Evolutionary conservation across 2,888 invertebrate species (phyloP).

Genomic region (Cinara cedri): DNA sequence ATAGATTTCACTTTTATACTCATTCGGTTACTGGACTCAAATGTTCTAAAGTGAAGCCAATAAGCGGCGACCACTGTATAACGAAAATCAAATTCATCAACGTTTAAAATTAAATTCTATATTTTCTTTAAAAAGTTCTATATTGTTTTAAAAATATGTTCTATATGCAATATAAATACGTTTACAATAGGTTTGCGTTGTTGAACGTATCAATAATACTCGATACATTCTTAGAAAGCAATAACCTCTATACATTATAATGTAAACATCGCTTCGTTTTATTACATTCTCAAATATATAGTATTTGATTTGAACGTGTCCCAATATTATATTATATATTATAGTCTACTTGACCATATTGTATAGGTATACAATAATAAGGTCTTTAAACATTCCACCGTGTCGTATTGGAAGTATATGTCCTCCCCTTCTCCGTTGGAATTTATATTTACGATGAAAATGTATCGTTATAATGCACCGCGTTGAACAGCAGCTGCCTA

Average conservation of each 20-base stretch:
- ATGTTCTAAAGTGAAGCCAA: no score
- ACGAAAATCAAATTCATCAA: no score
- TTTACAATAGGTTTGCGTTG: no score
- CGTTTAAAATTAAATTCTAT: no score
- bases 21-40: no score
- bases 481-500: not conserved
- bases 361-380: not conserved
- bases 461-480: not conserved
- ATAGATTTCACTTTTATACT: no score
- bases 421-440: not conserved
- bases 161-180: no score
- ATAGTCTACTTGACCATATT: not conserved
- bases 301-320: not conserved
- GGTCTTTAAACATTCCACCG: constrained; percentile 5
- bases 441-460: constrained; percentile 11
- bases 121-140: no score
- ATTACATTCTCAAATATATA: constrained; percentile 5
- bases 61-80: no score
- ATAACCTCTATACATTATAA: not conserved
- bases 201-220: no score
- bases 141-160: no score
- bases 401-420: not conserved
- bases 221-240: no score
- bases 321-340: not conserved
- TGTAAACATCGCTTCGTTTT: not conserved